These are phyloP conservation scores for Malachius bipustulatus DNA, from an alignment of 2,888 invertebrate genomes.

Conservation along the genomic window DNA sequence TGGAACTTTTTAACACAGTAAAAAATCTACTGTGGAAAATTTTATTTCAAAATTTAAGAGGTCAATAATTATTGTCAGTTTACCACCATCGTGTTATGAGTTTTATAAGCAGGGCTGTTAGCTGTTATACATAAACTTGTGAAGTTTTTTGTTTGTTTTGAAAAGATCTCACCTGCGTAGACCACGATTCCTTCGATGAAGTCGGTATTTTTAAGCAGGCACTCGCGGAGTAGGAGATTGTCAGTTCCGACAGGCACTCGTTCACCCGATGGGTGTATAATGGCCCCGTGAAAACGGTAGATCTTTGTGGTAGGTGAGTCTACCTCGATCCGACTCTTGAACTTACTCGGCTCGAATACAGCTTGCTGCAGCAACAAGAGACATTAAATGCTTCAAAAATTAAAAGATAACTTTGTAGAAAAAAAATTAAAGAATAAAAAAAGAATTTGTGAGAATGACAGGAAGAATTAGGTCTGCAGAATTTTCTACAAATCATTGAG, in stretches of 20 bases:
- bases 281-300: constrained; percentile 84
- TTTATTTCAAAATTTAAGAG: too few relatives aligned
- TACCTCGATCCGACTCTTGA: constrained; percentile 76
- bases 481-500: too few relatives aligned
- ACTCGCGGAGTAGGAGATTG: constrained; percentile 85
- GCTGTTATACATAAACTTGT: too few relatives aligned
- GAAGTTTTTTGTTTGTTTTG: too few relatives aligned
- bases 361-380: constrained; percentile 43
- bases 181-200: constrained; percentile 93
- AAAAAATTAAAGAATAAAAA: constrained; percentile 7
- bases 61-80: too few relatives aligned
- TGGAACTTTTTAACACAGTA: too few relatives aligned
- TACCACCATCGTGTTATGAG: too few relatives aligned
- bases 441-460: constrained; percentile 4
- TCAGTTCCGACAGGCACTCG: constrained; percentile 77
- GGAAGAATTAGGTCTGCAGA: too few relatives aligned
- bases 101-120: too few relatives aligned
- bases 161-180: constrained; percentile 59
- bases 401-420: constrained; percentile 1
- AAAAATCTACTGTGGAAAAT: too few relatives aligned
- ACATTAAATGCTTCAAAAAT: constrained; percentile 5
- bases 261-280: constrained; percentile 67
- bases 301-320: constrained; percentile 93
- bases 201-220: constrained; percentile 91
- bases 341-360: constrained; percentile 67